Percentiles rank a stretch among this genome's conserved stretches.
These are phyloP conservation scores for Hydriomena furcata DNA, from an alignment of 2,888 invertebrate species.

Conservation along the genomic window DNA sequence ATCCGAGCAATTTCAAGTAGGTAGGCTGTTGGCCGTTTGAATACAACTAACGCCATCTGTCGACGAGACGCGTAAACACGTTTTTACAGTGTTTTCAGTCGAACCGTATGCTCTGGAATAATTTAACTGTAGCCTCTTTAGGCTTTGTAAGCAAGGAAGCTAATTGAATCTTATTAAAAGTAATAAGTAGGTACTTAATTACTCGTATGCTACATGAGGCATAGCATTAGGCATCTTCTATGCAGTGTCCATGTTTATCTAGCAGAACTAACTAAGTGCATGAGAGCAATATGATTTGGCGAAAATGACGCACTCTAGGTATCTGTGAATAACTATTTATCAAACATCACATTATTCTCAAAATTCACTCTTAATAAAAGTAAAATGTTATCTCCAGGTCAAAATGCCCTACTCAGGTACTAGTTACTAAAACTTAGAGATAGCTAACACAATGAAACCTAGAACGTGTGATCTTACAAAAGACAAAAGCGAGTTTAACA, in stretches of 20 bases:
- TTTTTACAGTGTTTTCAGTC: slow-evolving; percentile 5
- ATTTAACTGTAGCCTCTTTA: slow-evolving; percentile 5
- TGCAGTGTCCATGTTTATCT: not conserved
- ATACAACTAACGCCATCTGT: slow-evolving; percentile 58
- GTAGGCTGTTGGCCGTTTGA: slow-evolving; percentile 7
- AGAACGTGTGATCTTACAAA: slow-evolving; percentile 9
- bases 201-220: not conserved
- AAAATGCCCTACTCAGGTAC: too few species aligned
- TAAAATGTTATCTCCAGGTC: too few species aligned
- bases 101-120: not conserved
- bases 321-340: too few species aligned
- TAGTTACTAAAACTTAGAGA: not conserved
- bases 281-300: not conserved
- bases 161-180: slow-evolving; percentile 4
- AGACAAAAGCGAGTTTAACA: slow-evolving; percentile 29
- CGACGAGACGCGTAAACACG: not conserved
- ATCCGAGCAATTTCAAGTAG: slow-evolving; percentile 24
- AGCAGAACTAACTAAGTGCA: not conserved
- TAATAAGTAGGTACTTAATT: not conserved
- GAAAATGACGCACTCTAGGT: not conserved
- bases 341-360: too few species aligned
- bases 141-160: not conserved
- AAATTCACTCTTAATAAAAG: too few species aligned
- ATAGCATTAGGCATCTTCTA: not conserved
- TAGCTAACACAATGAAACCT: slow-evolving; percentile 12